These are phyloP conservation scores for Aphaenogaster floridana DNA, from an alignment of 1,140 invertebrate species.

Conservation along the genomic window DNA sequence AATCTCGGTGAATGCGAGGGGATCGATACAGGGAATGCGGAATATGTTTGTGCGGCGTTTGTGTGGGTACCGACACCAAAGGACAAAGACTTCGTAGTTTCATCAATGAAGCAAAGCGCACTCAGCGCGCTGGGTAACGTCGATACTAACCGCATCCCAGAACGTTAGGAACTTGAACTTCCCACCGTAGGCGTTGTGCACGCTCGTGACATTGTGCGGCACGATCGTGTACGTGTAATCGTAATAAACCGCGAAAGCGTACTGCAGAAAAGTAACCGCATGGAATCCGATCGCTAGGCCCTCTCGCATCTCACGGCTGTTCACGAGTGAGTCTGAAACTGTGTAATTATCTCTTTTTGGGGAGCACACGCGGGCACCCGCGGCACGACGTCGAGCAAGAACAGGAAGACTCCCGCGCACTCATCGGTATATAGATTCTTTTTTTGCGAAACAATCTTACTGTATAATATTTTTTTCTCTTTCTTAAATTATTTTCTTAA, in stretches of 20 bases:
- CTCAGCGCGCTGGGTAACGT: neutral
- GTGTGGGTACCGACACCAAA: neutral
- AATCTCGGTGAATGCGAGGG: neutral
- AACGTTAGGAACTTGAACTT: slow-evolving; percentile 96
- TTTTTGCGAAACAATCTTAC: neutral
- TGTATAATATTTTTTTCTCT: neutral
- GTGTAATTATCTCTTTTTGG: slow-evolving; percentile 40
- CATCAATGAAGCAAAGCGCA: neutral
- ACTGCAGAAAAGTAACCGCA: slow-evolving; percentile 89
- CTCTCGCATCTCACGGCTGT: slow-evolving; percentile 79
- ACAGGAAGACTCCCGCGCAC: neutral
- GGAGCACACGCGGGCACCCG: neutral
- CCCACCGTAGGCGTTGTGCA: slow-evolving; percentile 88
- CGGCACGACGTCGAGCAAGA: neutral
- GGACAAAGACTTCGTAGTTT: neutral
- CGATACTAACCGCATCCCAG: slow-evolving; percentile 92
- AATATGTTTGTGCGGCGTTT: neutral
- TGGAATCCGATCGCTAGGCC: slow-evolving; percentile 88
- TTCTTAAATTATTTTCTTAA: neutral
- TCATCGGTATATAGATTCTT: neutral
- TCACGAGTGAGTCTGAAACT: slow-evolving; percentile 42
- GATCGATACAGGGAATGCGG: neutral
- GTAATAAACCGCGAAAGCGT: slow-evolving; percentile 92
- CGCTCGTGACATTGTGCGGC: slow-evolving; percentile 86
- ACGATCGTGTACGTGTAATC: slow-evolving; percentile 90